These are phyloP conservation scores for Poliocrania exsul DNA, from an alignment of 2,797 vertebrate species.

Conservation along the genomic window DNA sequence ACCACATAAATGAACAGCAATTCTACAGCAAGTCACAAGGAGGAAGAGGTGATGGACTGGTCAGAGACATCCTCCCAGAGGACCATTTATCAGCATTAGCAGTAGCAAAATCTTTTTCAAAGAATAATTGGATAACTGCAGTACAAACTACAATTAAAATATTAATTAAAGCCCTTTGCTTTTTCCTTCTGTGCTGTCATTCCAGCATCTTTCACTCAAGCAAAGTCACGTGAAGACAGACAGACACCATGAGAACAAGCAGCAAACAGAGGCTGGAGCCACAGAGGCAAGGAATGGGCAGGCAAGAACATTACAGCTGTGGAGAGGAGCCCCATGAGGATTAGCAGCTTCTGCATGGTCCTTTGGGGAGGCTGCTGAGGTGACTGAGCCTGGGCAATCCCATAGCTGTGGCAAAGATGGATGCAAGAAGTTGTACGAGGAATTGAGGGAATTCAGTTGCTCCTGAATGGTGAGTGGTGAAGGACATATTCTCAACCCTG, in stretches of 20 bases:
- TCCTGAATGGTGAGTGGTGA: background rate
- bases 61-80: background rate
- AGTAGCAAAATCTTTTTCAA: constrained; percentile 8
- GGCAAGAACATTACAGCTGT: background rate
- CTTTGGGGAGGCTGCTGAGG: background rate
- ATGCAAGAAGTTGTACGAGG: background rate
- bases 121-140: background rate
- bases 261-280: background rate
- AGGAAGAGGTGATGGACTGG: background rate
- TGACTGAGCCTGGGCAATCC: background rate
- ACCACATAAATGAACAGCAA: background rate
- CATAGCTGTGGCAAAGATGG: background rate
- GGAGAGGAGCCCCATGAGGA: background rate
- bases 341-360: background rate
- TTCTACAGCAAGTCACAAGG: background rate
- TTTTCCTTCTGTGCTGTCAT: background rate
- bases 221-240: background rate
- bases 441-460: background rate
- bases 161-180: constrained; percentile 36
- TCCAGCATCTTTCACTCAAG: background rate
- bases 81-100: constrained; percentile 28
- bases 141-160: constrained; percentile 37
- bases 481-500: background rate
- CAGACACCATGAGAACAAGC: background rate
- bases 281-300: rapidly evolving